Percentiles rank a stretch among this genome's conserved stretches.
Conservation (phyloP, 2,113 vertebrate genomes). For the Picathartes gymnocephalus region DNA sequence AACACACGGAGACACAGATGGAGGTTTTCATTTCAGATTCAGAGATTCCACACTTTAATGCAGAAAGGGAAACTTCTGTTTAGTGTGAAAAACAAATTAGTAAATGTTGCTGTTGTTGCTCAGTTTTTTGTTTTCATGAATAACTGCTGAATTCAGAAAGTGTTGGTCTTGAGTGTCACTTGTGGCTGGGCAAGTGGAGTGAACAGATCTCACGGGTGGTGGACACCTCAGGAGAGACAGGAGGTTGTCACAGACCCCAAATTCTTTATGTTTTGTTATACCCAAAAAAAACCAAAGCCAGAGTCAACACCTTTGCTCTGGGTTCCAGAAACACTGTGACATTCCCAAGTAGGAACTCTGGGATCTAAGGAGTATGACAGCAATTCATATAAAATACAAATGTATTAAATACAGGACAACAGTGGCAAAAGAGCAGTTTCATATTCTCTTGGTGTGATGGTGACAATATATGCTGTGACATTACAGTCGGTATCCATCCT, state of each 20-base stretch:
- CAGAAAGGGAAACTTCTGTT: conserved; percentile 46
- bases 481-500: background rate
- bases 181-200: background rate
- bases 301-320: background rate
- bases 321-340: background rate
- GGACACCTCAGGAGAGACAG: background rate
- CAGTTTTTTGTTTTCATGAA: conserved; percentile 24
- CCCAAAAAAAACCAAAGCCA: background rate
- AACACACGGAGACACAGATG: conserved; percentile 59
- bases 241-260: background rate
- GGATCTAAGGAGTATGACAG: background rate
- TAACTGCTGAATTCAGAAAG: background rate
- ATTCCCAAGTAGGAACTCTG: background rate
- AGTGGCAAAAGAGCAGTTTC: background rate
- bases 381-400: background rate
- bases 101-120: conserved; percentile 54
- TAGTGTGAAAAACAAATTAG: conserved; percentile 55
- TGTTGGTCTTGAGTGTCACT: background rate
- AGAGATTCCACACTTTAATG: conserved; percentile 9
- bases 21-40: conserved; percentile 53
- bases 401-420: background rate
- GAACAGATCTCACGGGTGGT: background rate
- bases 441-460: background rate
- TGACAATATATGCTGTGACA: background rate
- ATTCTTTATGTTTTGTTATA: background rate